phyloP scores from a whole-genome alignment of 1,140 invertebrate genomes.

The Dryas iulia region DNA sequence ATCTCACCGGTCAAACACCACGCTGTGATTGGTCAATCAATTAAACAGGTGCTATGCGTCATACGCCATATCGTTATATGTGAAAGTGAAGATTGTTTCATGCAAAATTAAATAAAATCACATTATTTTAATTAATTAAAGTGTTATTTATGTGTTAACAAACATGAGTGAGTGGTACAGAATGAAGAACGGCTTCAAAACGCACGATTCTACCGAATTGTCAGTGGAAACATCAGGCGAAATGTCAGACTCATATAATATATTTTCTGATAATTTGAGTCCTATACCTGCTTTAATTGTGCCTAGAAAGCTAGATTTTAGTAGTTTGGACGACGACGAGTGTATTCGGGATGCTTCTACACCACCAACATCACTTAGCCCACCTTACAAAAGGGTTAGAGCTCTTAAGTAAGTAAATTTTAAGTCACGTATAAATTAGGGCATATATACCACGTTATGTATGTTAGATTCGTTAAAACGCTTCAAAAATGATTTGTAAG shows the following conservation, averaged over 20 bases:
- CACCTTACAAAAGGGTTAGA: conserved; percentile 90
- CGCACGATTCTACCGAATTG: conserved; percentile 67
- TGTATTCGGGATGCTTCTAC: conserved; percentile 48
- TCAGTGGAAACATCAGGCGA: conserved; percentile 70
- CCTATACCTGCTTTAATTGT: conserved; percentile 68
- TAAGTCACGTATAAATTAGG: conserved; percentile 9
- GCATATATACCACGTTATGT: conserved; percentile 40
- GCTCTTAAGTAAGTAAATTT: conserved; percentile 82
- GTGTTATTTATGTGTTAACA: conserved; percentile 57
- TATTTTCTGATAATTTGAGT: conserved; percentile 72
- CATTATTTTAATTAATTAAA: conserved; percentile 34
- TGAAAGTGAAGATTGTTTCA: conserved; percentile 54
- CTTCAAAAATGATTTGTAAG: not conserved
- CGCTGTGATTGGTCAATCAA: conserved; percentile 57
- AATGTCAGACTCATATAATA: conserved; percentile 70
- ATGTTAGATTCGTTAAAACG: not conserved
- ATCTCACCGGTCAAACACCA: conserved; percentile 63
- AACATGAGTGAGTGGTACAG: conserved; percentile 72
- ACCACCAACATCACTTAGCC: conserved; percentile 71
- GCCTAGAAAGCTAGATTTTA: conserved; percentile 74
- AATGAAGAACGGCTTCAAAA: conserved; percentile 62
- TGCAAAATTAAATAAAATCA: not conserved
- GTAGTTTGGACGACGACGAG: conserved; percentile 65
- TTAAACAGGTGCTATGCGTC: conserved; percentile 76
- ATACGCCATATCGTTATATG: conserved; percentile 76